Percentiles rank a stretch among this genome's conserved stretches.
phyloP scores from a whole-genome alignment of 2,797 vertebrate genomes.

The Yasuhikotakia modesta region DNA sequence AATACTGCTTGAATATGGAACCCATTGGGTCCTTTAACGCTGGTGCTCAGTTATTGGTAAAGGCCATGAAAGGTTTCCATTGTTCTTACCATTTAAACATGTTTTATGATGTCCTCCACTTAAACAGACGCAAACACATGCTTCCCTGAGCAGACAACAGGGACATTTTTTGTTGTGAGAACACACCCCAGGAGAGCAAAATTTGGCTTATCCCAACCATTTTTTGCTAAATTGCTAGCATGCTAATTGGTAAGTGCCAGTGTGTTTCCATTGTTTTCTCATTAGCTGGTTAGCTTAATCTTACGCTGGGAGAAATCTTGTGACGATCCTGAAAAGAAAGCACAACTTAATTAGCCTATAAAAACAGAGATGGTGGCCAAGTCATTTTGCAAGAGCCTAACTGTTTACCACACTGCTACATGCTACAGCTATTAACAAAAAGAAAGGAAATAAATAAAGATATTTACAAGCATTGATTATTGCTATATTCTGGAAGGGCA shows the following conservation, averaged over 20 bases:
- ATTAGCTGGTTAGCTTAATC: conserved; percentile 36
- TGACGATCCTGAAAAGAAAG: conserved; percentile 55
- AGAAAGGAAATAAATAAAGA: background rate
- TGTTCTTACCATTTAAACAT: conserved; percentile 60
- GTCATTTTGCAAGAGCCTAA: conserved; percentile 42
- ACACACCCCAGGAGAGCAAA: conserved; percentile 25
- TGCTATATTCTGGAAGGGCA: too few species aligned
- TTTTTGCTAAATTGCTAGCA: conserved; percentile 22
- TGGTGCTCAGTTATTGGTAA: conserved; percentile 58
- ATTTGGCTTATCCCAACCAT: conserved; percentile 29
- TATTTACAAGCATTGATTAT: conserved; percentile 37
- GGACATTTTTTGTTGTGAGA: conserved; percentile 65
- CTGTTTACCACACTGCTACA: conserved; percentile 13
- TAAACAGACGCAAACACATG: conserved; percentile 59
- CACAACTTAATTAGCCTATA: conserved; percentile 53
- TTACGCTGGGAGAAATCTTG: conserved; percentile 38
- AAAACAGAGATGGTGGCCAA: conserved; percentile 46
- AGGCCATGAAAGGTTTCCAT: conserved; percentile 68
- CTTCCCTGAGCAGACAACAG: conserved; percentile 62
- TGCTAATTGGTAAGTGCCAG: conserved; percentile 22
- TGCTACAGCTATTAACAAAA: conserved; percentile 1
- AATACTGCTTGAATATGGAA: conserved; percentile 64
- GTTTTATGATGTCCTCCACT: conserved; percentile 66
- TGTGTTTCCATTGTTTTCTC: conserved; percentile 53
- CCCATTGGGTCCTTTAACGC: conserved; percentile 27